These are phyloP conservation scores for Karalla daura DNA, from an alignment of 2,797 vertebrate species.

Conservation along the genomic window DNA sequence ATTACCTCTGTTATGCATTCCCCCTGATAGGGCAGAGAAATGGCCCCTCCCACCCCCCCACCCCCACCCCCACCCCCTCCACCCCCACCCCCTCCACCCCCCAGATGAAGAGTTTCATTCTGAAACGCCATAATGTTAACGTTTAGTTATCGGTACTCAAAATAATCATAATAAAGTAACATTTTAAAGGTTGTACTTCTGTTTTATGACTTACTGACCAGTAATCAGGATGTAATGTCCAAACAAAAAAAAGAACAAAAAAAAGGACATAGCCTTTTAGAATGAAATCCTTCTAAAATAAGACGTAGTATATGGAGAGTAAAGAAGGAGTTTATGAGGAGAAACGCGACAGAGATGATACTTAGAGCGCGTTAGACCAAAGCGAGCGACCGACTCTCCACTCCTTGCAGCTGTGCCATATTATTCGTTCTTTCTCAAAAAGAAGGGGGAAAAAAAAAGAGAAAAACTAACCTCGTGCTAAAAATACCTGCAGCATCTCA, in stretches of 20 bases:
- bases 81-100: too few relatives aligned
- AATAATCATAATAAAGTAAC: too few relatives aligned
- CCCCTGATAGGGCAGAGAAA: constrained; percentile 38
- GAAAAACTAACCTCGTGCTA: constrained; percentile 54
- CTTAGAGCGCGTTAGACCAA: constrained; percentile 66
- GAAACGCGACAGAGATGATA: constrained; percentile 33
- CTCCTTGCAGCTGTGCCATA: constrained; percentile 48
- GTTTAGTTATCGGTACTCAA: constrained; percentile 15
- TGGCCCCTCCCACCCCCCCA: too few relatives aligned
- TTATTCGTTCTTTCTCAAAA: constrained; percentile 16
- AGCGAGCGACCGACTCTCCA: constrained; percentile 37
- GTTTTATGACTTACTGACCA: constrained; percentile 37
- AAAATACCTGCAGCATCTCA: constrained; percentile 53
- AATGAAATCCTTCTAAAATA: constrained; percentile 44
- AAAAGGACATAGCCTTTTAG: constrained; percentile 43
- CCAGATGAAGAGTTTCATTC: constrained; percentile 4
- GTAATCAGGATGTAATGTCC: constrained; percentile 7
- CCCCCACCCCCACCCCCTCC: too few relatives aligned
- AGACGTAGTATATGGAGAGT: constrained; percentile 46
- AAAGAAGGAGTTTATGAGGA: constrained; percentile 55
- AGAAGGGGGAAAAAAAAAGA: too few relatives aligned
- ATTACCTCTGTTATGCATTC: constrained; percentile 28
- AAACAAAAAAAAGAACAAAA: too few relatives aligned
- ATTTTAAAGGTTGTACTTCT: constrained; percentile 23
- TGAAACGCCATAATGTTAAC: background rate